A percentile compares a stretch with the other conserved stretches of the same genome.
Evolutionary conservation across 2,797 vertebrate genomes (phyloP).

Genomic region (Notoglanidium macrostoma): DNA sequence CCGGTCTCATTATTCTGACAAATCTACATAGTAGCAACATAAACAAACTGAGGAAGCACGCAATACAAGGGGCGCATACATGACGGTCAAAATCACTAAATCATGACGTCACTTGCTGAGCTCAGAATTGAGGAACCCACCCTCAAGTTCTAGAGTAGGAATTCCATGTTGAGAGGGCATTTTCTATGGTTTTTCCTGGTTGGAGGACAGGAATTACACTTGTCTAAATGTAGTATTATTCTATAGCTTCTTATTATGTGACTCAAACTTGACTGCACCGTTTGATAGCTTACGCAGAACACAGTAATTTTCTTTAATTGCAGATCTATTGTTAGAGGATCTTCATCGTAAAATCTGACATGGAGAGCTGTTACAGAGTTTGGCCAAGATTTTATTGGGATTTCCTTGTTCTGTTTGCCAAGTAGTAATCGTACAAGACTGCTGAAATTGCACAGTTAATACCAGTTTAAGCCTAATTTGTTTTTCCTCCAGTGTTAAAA

Average conservation of each 20-base stretch:
- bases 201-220: neutral
- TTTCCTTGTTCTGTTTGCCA: neutral
- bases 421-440: neutral
- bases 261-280: neutral
- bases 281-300: neutral
- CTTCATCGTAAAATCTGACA: neutral
- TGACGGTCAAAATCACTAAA: too few relatives aligned
- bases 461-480: neutral
- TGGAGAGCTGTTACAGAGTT: neutral
- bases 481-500: neutral
- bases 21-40: too few relatives aligned
- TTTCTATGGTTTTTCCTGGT: neutral
- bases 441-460: neutral
- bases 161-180: neutral
- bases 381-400: neutral
- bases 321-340: neutral
- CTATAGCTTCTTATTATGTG: neutral
- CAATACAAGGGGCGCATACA: too few relatives aligned
- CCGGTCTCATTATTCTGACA: too few relatives aligned
- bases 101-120: neutral
- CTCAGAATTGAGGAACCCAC: neutral
- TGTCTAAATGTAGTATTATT: neutral
- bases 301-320: neutral
- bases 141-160: neutral
- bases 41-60: too few relatives aligned